Conservation (phyloP, 1,140 invertebrate genomes). For the Eumeta japonica region DNA sequence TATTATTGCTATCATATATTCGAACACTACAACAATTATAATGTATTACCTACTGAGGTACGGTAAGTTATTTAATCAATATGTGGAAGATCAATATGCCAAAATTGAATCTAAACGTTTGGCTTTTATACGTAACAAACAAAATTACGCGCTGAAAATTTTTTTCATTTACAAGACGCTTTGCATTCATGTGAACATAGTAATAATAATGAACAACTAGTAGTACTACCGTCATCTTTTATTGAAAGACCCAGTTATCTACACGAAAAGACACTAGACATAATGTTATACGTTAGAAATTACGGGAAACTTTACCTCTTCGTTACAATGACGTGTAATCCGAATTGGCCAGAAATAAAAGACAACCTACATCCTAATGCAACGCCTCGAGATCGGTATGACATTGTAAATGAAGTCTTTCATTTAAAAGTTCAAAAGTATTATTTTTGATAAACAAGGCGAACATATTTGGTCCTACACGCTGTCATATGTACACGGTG, state of each 20-base stretch:
- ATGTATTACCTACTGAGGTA: slow-evolving; percentile 16
- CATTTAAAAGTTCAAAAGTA: slow-evolving; percentile 22
- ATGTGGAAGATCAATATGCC: slow-evolving; percentile 49
- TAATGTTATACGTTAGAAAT: slow-evolving; percentile 40
- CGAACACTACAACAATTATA: too few species aligned
- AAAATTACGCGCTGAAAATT: slow-evolving; percentile 48
- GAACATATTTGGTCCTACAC: slow-evolving; percentile 19
- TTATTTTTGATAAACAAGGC: slow-evolving; percentile 15
- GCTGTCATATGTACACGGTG: slow-evolving; percentile 18
- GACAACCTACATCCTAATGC: slow-evolving; percentile 17
- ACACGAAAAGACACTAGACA: slow-evolving; percentile 19
- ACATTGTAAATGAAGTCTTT: slow-evolving; percentile 21
- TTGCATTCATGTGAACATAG: slow-evolving; percentile 12
- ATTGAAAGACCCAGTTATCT: slow-evolving; percentile 18
- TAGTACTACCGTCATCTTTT: slow-evolving; percentile 23
- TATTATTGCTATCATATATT: too few species aligned
- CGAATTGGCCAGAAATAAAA: slow-evolving; percentile 39
- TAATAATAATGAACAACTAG: slow-evolving; percentile 11
- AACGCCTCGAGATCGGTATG: slow-evolving; percentile 19
- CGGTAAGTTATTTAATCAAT: slow-evolving; percentile 28
- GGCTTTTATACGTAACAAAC: slow-evolving; percentile 40
- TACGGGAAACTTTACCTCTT: slow-evolving; percentile 39
- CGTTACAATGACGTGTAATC: slow-evolving; percentile 46
- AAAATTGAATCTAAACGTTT: slow-evolving; percentile 53
- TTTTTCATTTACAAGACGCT: slow-evolving; percentile 37